Base-by-base conservation (phyloP, 2,888 invertebrate genomes). In the Dusona sp. region DNA sequence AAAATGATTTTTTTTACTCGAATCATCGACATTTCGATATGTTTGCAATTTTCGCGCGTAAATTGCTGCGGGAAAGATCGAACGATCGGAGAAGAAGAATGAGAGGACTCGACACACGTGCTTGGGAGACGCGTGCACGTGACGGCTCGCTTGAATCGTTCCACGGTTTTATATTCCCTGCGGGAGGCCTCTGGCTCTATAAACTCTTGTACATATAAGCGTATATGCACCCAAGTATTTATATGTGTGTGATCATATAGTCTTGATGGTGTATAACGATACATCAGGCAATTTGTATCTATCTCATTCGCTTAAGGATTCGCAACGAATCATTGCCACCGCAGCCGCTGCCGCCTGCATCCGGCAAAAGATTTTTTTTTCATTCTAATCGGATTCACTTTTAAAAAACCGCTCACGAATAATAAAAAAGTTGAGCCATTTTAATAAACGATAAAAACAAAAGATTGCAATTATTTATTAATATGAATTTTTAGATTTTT, bases 231-330 rank as follows among this genome's bases (percentile, higher is more conserved):
- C 16, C 19, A 38, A 19, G 48, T 51, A 38, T 79, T 57, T 67
- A 72, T 65, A 67, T 8, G 67, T 67, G 22, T 67, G 22, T 16
- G 67, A 67, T 29, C 16, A 61, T 13, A 25, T 13, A 68, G 45
- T 25, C 22, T 68, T 25, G 68, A 25, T 3, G 22, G 42, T 16
- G n/a, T 36, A 73, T 57, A 73, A 42, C 65, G 45, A 70, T 25
- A 61, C 42, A 25, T 54, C 81, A 81, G 81, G 65, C 85, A 82
- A 82, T 85, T 82, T 85, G 85, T 85, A 82, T 85, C 85, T 82
- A 85, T 85, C 85, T 79, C 82, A 82, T 85, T 85, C 82, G 82
- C 82, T 79, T 74, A 74, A 85, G 81, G 81, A 85, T 85, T 85
- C 82, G 85, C 85, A 38, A 64, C 85, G 85, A 83, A 83, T 79